A percentile compares a stretch with the other conserved stretches of the same genome.
phyloP scores from a whole-genome alignment of 2,888 invertebrate genomes.

The Thera obeliscata region DNA sequence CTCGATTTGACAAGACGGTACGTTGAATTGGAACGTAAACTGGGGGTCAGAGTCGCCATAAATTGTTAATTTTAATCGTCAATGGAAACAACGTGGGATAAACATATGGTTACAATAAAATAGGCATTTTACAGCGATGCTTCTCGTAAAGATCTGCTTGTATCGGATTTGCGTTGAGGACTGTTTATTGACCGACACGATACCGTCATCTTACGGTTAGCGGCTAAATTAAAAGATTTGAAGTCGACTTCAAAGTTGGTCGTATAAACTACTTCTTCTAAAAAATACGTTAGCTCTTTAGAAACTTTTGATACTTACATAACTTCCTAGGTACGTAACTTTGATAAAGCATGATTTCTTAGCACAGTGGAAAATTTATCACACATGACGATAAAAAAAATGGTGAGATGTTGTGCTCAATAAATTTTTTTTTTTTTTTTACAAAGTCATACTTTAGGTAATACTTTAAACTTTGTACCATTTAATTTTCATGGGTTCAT shows the following conservation, averaged over 20 bases:
- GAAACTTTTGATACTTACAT: too few relatives aligned
- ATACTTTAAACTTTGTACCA: not conserved
- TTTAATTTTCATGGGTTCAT: not conserved
- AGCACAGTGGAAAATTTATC: too few relatives aligned
- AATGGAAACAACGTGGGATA: slow-evolving; percentile 76
- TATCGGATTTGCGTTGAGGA: slow-evolving; percentile 60
- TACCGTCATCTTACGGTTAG: not conserved
- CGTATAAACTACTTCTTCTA: too few relatives aligned
- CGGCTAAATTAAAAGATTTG: not conserved
- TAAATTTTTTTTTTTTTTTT: too few relatives aligned
- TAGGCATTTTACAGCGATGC: slow-evolving; percentile 68
- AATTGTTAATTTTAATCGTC: slow-evolving; percentile 79
- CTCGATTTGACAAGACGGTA: not conserved
- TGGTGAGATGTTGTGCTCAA: too few relatives aligned
- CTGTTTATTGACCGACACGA: slow-evolving; percentile 18
- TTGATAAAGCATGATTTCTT: too few relatives aligned
- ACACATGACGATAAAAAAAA: too few relatives aligned
- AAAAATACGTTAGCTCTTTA: too few relatives aligned
- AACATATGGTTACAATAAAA: slow-evolving; percentile 70
- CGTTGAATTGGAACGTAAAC: slow-evolving; percentile 57
- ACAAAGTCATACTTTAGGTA: not conserved
- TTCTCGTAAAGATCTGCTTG: slow-evolving; percentile 71
- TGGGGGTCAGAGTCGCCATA: slow-evolving; percentile 63
- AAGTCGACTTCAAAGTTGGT: too few relatives aligned
- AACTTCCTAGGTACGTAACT: too few relatives aligned